Base-by-base conservation (phyloP, 2,888 invertebrate genomes). In the Netelia fuscicornis region DNA sequence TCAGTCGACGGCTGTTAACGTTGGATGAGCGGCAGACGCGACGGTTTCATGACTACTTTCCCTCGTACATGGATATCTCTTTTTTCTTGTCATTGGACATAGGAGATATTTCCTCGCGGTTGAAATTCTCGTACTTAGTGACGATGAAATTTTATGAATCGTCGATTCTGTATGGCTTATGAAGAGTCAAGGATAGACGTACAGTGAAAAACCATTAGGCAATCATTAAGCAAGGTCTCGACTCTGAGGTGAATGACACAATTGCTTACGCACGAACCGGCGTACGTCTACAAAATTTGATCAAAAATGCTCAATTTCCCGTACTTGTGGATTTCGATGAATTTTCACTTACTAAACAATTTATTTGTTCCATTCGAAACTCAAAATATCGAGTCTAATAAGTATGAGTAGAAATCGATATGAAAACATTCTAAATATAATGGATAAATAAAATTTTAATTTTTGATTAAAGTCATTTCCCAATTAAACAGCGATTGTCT, bases 41-140 rank as follows among this genome's bases (percentile, higher is more conserved):
- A 80, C 72, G 65, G 37, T 80, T 67, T 78, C 56, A 54, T 60
- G 60, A 78, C 72, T 74, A 74, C 80, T 80, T 80, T 80, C 80
- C 80, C 80, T 80, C 65, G 30, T 62, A n/a, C 60, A 1, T 56
- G 20, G 13, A 62, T 60, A 64, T 37, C 37, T 37, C 62, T 62
- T 70, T 56, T 42, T 48, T 60, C 60, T 78, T 67, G 23, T 23
- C 42, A 44, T 44, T 77, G n/a, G 9, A 11, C 9, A 8, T 56
- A 67, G 56, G 48, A 64, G 2, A 67, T n/a, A 25, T 67, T 23
- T 23, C 44, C 58, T 30, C 17, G n/a, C 9, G 9, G 17, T 20
- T 9, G 20, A 58, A 25, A 37, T 54, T 54, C 48, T 37, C 8
- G 30, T 0, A n/a, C n/a, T 54, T 37, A 25, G 10, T 60, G 13